These are phyloP conservation scores for Boleophthalmus pectinirostris DNA, from an alignment of 2,113 vertebrate species.

Conservation along the genomic window DNA sequence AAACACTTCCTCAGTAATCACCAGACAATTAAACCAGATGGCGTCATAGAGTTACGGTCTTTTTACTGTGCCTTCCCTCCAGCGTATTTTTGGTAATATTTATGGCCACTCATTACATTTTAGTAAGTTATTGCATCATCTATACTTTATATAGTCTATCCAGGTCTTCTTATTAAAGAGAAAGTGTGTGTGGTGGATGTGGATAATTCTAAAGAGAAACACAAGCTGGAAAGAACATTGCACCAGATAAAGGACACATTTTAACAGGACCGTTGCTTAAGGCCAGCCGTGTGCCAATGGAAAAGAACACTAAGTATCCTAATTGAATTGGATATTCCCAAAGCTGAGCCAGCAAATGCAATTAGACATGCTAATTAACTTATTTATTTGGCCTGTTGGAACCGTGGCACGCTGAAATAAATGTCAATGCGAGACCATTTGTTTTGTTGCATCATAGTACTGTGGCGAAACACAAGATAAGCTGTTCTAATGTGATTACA, in stretches of 20 bases:
- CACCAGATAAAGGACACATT: conserved; percentile 62
- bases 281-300: conserved; percentile 56
- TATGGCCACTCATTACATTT: background rate
- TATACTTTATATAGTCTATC: background rate
- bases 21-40: conserved; percentile 8
- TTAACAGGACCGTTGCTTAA: conserved; percentile 60
- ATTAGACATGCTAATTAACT: conserved; percentile 70
- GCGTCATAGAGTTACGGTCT: background rate
- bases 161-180: background rate
- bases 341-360: conserved; percentile 65
- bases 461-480: conserved; percentile 28
- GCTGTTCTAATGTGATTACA: conserved; percentile 22
- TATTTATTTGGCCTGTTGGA: conserved; percentile 61
- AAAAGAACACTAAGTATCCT: conserved; percentile 56
- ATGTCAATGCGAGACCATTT: conserved; percentile 49
- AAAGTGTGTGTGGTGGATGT: background rate
- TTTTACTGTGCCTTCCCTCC: background rate
- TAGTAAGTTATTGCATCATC: background rate
- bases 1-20: conserved; percentile 1
- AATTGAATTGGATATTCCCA: conserved; percentile 69
- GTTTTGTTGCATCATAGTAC: conserved; percentile 49
- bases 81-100: conserved; percentile 5
- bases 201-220: conserved; percentile 30
- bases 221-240: conserved; percentile 46
- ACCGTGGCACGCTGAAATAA: conserved; percentile 51